phyloP scores from a whole-genome alignment of 2,113 vertebrate species.

The Colaptes auratus region DNA sequence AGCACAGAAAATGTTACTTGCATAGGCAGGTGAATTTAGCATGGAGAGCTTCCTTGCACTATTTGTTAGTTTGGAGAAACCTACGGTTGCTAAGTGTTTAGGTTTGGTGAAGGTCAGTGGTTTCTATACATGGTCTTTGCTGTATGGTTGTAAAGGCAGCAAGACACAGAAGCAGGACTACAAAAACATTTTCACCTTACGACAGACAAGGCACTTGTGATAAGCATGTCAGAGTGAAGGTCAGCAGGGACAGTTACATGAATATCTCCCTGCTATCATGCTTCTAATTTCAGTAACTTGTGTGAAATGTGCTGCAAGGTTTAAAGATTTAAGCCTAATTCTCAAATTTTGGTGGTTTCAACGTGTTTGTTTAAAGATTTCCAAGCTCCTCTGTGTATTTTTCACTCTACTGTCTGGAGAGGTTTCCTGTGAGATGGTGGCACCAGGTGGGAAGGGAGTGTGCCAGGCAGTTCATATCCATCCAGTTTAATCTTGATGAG shows the following conservation, averaged over 20 bases:
- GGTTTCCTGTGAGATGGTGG: constrained; percentile 92
- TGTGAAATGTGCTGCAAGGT: neutral
- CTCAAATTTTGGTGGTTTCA: neutral
- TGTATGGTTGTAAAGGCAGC: neutral
- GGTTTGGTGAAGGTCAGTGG: neutral
- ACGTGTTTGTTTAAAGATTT: neutral
- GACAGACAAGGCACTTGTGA: constrained; percentile 38
- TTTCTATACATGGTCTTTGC: neutral
- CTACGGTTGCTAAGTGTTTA: neutral
- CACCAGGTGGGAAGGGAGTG: constrained; percentile 88
- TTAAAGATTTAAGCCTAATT: constrained; percentile 3
- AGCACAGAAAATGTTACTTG: neutral
- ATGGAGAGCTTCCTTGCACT: neutral
- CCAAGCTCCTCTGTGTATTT: constrained; percentile 45
- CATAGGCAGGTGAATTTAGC: neutral
- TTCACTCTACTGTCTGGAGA: constrained; percentile 78
- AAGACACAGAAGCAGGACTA: neutral
- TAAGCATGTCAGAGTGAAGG: neutral
- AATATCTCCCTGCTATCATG: neutral
- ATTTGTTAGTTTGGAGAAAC: neutral
- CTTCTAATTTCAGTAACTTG: neutral
- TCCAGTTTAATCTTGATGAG: constrained; percentile 96
- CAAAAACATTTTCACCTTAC: neutral
- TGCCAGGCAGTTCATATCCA: constrained; percentile 90
- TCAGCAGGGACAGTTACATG: neutral